A percentile compares a stretch with the other conserved stretches of the same genome.
phyloP scores from a whole-genome alignment of 2,113 vertebrate genomes.

The Microtus pennsylvanicus region DNA sequence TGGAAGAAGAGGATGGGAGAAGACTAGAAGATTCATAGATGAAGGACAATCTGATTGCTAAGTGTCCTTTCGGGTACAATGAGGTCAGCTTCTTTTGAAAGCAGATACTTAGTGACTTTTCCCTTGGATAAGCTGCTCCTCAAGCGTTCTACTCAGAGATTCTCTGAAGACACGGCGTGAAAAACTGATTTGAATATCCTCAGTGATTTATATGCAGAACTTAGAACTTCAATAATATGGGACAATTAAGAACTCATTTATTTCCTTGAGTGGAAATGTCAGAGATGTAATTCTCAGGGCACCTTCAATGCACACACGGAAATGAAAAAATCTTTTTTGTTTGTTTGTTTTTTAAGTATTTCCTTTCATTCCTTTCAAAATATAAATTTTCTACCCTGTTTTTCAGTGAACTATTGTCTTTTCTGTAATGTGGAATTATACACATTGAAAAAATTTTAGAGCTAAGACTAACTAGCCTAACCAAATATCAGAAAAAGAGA shows the following conservation, averaged over 20 bases:
- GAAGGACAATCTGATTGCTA: not conserved
- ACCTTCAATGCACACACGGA: not conserved
- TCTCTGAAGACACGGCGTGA: not conserved
- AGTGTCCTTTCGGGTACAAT: not conserved
- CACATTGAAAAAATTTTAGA: not conserved
- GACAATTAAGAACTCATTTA: not conserved
- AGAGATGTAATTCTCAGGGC: not conserved
- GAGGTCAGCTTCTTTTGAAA: rapidly evolving
- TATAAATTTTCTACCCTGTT: rapidly evolving
- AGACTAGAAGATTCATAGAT: not conserved
- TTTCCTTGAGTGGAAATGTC: not conserved
- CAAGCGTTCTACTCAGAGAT: too few relatives aligned
- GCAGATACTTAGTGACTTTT: too few relatives aligned
- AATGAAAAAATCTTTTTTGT: not conserved
- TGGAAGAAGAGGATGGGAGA: not conserved
- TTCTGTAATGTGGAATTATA: not conserved
- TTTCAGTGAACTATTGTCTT: not conserved
- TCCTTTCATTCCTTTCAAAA: not conserved
- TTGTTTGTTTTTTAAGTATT: not conserved
- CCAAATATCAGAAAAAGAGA: not conserved
- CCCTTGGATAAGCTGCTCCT: not conserved
- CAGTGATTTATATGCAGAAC: not conserved
- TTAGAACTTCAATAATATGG: not conserved
- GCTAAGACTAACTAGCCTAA: too few relatives aligned
- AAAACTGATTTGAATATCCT: not conserved